A percentile compares a stretch with the other conserved stretches of the same genome.
phyloP scores from a whole-genome alignment of 2,888 invertebrate species.

The Thysanoteuthis rhombus region DNA sequence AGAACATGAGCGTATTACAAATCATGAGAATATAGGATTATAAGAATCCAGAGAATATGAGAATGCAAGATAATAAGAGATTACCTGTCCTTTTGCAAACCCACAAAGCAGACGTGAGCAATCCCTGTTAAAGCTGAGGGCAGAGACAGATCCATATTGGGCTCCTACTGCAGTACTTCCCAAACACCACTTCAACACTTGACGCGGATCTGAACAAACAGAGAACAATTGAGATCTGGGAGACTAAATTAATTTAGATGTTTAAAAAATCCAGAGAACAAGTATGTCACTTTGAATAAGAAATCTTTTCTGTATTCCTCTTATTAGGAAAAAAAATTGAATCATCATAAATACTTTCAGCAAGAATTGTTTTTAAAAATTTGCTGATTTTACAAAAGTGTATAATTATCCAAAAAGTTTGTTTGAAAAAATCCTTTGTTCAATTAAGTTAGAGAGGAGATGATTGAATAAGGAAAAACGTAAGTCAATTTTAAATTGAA shows the following conservation, averaged over 20 bases:
- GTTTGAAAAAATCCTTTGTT: too few species aligned
- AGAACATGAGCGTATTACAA: too few species aligned
- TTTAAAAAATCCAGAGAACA: neutral
- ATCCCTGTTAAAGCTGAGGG: constrained; percentile 85
- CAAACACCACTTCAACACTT: constrained; percentile 88
- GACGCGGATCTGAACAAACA: constrained; percentile 71
- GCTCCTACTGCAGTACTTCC: constrained; percentile 77
- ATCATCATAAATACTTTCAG: neutral
- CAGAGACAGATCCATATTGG: constrained; percentile 74
- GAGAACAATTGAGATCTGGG: neutral
- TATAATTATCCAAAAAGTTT: too few species aligned
- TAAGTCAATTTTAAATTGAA: too few species aligned
- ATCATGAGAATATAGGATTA: too few species aligned
- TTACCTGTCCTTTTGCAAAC: constrained; percentile 77
- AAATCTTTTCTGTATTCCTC: too few species aligned
- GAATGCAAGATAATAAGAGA: neutral
- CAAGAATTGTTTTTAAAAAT: neutral
- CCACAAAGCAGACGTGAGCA: constrained; percentile 86
- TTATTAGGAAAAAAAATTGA: too few species aligned
- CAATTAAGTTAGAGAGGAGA: too few species aligned
- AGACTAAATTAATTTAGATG: neutral
- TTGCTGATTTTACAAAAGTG: too few species aligned
- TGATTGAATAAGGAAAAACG: too few species aligned
- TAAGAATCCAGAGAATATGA: neutral
- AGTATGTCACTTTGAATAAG: neutral